Conservation (phyloP, 1,140 invertebrate genomes). For the Drosophila miranda region DNA sequence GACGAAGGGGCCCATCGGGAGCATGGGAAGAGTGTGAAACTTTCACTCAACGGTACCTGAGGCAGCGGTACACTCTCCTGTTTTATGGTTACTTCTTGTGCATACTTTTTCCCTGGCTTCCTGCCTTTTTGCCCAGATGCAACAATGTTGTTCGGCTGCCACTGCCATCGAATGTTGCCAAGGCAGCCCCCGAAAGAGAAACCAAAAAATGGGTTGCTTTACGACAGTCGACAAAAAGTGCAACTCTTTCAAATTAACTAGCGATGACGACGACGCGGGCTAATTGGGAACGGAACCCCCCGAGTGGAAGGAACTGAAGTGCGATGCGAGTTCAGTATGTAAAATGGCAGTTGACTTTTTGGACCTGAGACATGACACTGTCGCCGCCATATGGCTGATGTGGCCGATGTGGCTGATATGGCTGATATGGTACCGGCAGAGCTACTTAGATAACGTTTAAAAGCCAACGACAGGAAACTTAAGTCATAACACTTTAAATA, state of each 20-base stretch:
- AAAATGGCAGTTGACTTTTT: slow-evolving; percentile 47
- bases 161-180: slow-evolving; percentile 61
- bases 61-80: slow-evolving; percentile 42
- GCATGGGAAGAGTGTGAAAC: neutral
- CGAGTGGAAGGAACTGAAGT: slow-evolving; percentile 11
- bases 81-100: slow-evolving; percentile 51
- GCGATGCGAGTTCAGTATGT: slow-evolving; percentile 16
- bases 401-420: slow-evolving; percentile 53
- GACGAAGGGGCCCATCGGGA: neutral
- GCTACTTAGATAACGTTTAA: slow-evolving; percentile 78
- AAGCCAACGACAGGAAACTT: slow-evolving; percentile 60
- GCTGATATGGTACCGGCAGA: slow-evolving; percentile 42
- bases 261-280: slow-evolving; percentile 36
- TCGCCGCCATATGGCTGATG: slow-evolving; percentile 48
- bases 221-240: slow-evolving; percentile 35
- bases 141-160: slow-evolving; percentile 39
- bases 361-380: slow-evolving; percentile 10
- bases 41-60: slow-evolving; percentile 41
- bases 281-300: slow-evolving; percentile 49
- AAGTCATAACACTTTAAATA: slow-evolving; percentile 73
- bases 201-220: slow-evolving; percentile 25
- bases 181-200: slow-evolving; percentile 45
- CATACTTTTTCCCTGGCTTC: slow-evolving; percentile 43
- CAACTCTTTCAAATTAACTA: slow-evolving; percentile 68
- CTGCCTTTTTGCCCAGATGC: slow-evolving; percentile 12